A percentile compares a stretch with the other conserved stretches of the same genome.
Conservation (phyloP, 2,113 vertebrate species). For the Glareola pratincola region DNA sequence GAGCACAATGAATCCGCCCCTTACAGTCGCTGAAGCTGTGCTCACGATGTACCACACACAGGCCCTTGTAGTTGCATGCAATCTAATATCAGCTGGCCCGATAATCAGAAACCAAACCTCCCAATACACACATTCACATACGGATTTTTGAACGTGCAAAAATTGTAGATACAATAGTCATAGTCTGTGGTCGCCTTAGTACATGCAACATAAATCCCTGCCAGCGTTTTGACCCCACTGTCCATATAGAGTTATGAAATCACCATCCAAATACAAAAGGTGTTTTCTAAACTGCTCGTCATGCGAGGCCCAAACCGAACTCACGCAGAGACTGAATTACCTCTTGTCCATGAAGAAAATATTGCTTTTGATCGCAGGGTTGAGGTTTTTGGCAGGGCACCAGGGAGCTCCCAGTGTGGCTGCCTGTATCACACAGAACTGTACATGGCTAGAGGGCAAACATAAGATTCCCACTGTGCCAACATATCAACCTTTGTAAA, state of each 20-base stretch:
- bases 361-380: neutral
- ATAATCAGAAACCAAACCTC: neutral
- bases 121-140: neutral
- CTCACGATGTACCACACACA: accelerated
- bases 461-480: neutral
- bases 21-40: neutral
- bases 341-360: neutral
- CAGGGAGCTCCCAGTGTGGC: neutral
- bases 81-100: neutral
- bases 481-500: neutral
- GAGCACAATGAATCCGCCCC: neutral
- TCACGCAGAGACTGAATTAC: neutral
- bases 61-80: neutral
- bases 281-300: neutral
- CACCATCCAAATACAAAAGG: neutral
- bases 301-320: neutral
- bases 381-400: neutral
- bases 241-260: neutral
- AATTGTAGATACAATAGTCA: neutral
- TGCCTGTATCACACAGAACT: neutral
- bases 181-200: neutral
- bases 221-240: accelerated
- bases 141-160: neutral
- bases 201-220: neutral
- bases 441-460: neutral